Base-by-base conservation (phyloP, 2,797 vertebrate species). In the Muraenolepis orangiensis region DNA sequence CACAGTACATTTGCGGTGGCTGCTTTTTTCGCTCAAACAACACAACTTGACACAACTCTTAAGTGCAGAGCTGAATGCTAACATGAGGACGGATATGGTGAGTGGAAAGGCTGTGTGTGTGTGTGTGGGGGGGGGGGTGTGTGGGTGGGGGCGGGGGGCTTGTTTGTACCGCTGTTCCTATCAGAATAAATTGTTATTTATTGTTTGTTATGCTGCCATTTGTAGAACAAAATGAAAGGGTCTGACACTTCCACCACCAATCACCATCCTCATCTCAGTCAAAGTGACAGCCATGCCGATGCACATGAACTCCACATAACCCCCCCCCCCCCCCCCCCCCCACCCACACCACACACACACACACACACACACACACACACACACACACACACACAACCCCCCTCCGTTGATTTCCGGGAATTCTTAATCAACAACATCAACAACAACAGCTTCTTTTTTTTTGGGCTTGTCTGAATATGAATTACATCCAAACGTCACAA, bases 181-280 rank as follows among this genome's bases (percentile, higher is more conserved):
- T 71, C 87, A 76, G 86, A 89, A 70, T 91, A 91, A 92, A 91
- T 91, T 88, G 89, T 91, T 88, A 88, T 91, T 92, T 90, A 89
- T 92, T 91, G 40, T 42, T 34, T 34, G 32, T 42, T 42, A 84
- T 88, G 86, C 82, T 82, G 85, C 75, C 69, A n/a, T n/a, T 87
- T 86, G 85, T 73, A 74, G 76, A 80, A 80, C 83, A 73, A 84
- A 86, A 86, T 74, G 79, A 80, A 86, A 73, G 61, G 74, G 69
- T n/a, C n/a, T n/a, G 84, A 84, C 72, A 73, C 78, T 80, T 75
- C 84, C 81, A n/a, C 70, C 30, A 72, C 61, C 10, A 16, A 73
- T 71, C 78, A 74, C 71, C 76, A 78, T 1, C 40, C 68, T 29
- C 51, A 1, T 73, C 76, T 20, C 81, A 72, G 80, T 79, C 77